These are phyloP conservation scores for Phalanger gymnotis DNA, from an alignment of 2,797 vertebrate genomes.

Conservation along the genomic window DNA sequence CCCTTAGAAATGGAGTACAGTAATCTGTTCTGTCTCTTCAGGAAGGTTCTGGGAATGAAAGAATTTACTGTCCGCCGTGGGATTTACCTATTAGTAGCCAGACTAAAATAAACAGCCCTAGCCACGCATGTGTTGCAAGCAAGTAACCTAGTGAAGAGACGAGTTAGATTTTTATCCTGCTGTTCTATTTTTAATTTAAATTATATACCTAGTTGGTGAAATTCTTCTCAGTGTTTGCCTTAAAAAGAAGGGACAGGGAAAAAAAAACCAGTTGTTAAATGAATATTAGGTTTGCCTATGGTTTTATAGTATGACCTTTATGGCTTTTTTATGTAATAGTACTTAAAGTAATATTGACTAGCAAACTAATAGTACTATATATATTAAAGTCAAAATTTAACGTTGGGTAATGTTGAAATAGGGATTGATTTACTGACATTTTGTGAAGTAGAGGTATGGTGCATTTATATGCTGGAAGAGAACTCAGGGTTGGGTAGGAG, in stretches of 20 bases:
- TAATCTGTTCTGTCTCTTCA: constrained; percentile 64
- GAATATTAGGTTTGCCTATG: background rate
- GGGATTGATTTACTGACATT: background rate
- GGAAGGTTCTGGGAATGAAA: constrained; percentile 66
- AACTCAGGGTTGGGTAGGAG: background rate
- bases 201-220: background rate
- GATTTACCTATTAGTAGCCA: constrained; percentile 3
- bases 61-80: constrained; percentile 58
- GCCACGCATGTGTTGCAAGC: background rate
- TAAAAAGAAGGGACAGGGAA: no score
- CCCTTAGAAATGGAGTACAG: constrained; percentile 66
- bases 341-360: background rate
- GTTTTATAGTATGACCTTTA: background rate
- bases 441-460: background rate
- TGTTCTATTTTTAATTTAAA: constrained; percentile 18
- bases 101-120: constrained; percentile 43
- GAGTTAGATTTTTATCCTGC: constrained; percentile 20
- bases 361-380: background rate
- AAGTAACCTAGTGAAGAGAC: constrained; percentile 5
- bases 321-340: no score
- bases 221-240: no score
- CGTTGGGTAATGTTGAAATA: background rate
- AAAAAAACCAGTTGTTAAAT: background rate
- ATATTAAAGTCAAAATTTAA: no score
- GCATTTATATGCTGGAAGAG: background rate